Base-by-base conservation (phyloP, 2,797 vertebrate genomes). In the Enteromius trimaculatus region DNA sequence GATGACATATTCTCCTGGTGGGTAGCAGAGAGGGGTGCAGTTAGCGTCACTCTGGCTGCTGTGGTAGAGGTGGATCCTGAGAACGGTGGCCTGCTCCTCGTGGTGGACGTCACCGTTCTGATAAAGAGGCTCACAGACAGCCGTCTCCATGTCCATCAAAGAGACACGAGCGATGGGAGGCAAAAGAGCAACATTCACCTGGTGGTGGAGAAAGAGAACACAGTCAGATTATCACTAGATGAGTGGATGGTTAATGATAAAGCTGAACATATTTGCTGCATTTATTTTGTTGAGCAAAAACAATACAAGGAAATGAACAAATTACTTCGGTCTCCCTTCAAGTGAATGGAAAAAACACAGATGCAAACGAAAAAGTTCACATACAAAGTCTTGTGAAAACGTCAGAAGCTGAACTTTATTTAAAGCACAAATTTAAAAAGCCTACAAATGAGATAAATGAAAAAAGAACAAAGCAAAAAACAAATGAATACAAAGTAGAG, bases 31-130 rank as follows among this genome's bases (percentile, higher is more conserved):
- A 11, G 88, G 83, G 77, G 77, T 70, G 79, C 86, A 29, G 37
- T 90, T 79, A 0, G 34, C 75, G 3, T 82, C 86, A 79, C 77
- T 88, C 80, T 81, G 91, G 82, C 77, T 87, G 88, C 87, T 89
- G 78, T 91, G 89, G 90, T 95, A 95, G 42, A 94, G 91, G 83
- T 93, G 91, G 84, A 95, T 84, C 86, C 88, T 93, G 72, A 95
- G 86, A 81, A 90, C 93, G 2, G 86, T 85, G 0, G 86, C 76
- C 10, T 85, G 90, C 86, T 89, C 88, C 71, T 92, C 91, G 76
- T 88, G 88, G 79, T 92, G 90, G 81, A 91, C 91, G 4, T 87
- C 91, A 83, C 95, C 95, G 9, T 95, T 95, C 64, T 93, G 94
- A 84, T 94, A 94, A 85, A 89, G 88, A 3, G 82, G 79, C 3